Evolutionary conservation across 2,888 invertebrate genomes (phyloP).

Genomic region (Meiosimyza decipiens): DNA sequence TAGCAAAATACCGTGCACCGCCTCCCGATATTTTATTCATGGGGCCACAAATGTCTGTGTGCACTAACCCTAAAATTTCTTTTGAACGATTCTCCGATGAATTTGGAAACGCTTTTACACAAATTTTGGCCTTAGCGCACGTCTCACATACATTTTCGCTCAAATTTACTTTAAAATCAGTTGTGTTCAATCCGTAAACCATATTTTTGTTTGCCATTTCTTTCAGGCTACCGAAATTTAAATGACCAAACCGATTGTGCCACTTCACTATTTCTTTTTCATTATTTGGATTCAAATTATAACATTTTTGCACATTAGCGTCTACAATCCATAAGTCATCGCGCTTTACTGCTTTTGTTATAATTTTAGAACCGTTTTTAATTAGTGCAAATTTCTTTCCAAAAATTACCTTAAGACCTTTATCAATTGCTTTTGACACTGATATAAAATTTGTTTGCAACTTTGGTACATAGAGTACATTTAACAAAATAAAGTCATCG

Average conservation of each 20-base stretch:
- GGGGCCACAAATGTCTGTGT: constrained; percentile 42
- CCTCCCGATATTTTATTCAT: constrained; percentile 34
- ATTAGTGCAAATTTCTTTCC: neutral
- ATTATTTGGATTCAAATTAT: neutral
- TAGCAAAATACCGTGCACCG: constrained; percentile 38
- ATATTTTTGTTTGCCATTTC: constrained; percentile 21
- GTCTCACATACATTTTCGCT: constrained; percentile 23
- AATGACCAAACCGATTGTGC: constrained; percentile 18
- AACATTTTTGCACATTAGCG: too few species aligned
- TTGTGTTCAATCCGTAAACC: constrained; percentile 21
- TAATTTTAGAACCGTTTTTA: too few species aligned
- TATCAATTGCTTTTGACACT: constrained; percentile 24
- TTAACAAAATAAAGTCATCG: too few species aligned
- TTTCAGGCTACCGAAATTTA: constrained; percentile 26
- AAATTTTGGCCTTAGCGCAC: constrained; percentile 40
- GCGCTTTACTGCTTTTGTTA: neutral
- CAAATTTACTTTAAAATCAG: neutral
- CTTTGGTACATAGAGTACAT: too few species aligned
- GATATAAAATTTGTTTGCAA: constrained; percentile 39
- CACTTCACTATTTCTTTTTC: neutral
- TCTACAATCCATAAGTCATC: too few species aligned
- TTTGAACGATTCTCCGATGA: constrained; percentile 29
- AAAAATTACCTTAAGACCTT: constrained; percentile 31
- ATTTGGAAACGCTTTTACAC: constrained; percentile 36
- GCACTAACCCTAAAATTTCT: constrained; percentile 36